Evolutionary conservation across 2,888 invertebrate genomes (phyloP).

Genomic region (Aphidius colemani): DNA sequence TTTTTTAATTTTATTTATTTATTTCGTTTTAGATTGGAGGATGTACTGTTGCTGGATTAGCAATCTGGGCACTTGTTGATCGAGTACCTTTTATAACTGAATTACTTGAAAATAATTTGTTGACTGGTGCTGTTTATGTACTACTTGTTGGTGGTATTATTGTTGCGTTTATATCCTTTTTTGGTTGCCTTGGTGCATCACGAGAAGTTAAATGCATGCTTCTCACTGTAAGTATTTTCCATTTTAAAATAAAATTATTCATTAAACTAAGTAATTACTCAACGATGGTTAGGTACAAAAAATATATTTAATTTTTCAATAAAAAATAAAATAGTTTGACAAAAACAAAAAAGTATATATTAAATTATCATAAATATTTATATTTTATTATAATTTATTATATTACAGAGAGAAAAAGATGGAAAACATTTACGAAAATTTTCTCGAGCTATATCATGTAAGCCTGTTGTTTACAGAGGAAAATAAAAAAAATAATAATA

Average conservation of each 20-base stretch:
- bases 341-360: not conserved
- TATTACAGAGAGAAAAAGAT: slow-evolving; percentile 25
- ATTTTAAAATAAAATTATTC: not conserved
- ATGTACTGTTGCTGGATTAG: slow-evolving; percentile 74
- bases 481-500: slow-evolving; percentile 15
- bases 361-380: slow-evolving; percentile 7
- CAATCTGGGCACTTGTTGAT: slow-evolving; percentile 84
- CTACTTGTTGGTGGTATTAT: slow-evolving; percentile 81
- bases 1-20: not conserved
- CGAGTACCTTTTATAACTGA: slow-evolving; percentile 80
- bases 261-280: not conserved
- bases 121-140: slow-evolving; percentile 84
- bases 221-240: slow-evolving; percentile 72
- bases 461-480: slow-evolving; percentile 10
- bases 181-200: slow-evolving; percentile 92
- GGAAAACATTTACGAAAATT: slow-evolving; percentile 22
- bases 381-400: slow-evolving; percentile 3
- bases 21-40: slow-evolving; percentile 72
- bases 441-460: slow-evolving; percentile 20
- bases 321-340: slow-evolving; percentile 2
- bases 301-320: not conserved
- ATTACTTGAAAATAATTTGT: slow-evolving; percentile 84
- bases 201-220: slow-evolving; percentile 94
- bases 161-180: slow-evolving; percentile 81
- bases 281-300: not conserved